Evolutionary conservation across 2,113 vertebrate genomes (phyloP), one percentile per base, ranked within the genome.

Genomic region (Phainopepla nitens): DNA sequence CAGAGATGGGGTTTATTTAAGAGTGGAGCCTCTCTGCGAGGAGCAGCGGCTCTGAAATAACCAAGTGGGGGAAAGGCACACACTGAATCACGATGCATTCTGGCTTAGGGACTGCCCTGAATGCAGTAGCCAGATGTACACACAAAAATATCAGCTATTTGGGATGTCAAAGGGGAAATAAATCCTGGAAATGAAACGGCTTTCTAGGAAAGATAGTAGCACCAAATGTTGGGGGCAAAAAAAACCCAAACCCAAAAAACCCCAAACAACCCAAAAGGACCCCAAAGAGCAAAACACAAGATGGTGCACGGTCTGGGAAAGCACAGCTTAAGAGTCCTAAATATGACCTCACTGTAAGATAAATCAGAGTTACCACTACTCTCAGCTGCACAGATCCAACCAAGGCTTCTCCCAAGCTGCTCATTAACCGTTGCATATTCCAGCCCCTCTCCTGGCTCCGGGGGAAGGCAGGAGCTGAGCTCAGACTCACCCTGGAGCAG

Each of bases 91-190:
- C 70, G 41, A 10, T 4, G 44, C 56, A 75, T 25, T 29, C 71
- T 71, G 82, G 86, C 78, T 82, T 28, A 12, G 33, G 53, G 62
- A 91, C 53, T 81, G 85, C 70, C 85, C 81, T 58, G 72, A 58
- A 76, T n/a, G 82, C 75, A 88, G 70, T 11, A 82, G 47, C 60
- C 83, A 91, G 80, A 58, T 18, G 16, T 19, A 83, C 31, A 15
- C 1, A n/a, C 47, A 31, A 83, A 93, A 82, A 28, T 23, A 86
- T 5, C 62, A 44, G 70, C 79, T 86, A 82, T 78, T 81, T 71
- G 53, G 87, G 73, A 93, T 36, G 35, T 56, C 78, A 89, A 72
- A 71, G 49, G 76, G 58, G 87, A 92, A 93, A 96, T 61, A 76
- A 75, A 84, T 73, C 70, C 75, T 91, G 42, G 73, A 83, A 82